phyloP scores from a whole-genome alignment of 2,113 vertebrate genomes.

The Asarcornis scutulata region DNA sequence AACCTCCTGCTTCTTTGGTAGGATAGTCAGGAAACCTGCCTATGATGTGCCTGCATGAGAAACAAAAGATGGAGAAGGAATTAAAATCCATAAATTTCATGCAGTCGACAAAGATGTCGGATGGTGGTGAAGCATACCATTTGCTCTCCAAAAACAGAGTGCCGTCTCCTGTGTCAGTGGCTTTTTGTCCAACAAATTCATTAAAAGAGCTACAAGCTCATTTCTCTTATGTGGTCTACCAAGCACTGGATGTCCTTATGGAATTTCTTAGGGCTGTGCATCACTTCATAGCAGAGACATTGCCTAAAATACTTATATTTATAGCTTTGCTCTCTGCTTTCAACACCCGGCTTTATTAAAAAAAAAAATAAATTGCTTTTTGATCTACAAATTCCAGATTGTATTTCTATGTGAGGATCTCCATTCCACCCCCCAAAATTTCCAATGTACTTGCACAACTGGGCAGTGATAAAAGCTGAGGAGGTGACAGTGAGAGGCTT shows the following conservation, averaged over 20 bases:
- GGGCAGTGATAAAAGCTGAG: background rate
- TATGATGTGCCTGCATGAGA: conserved; percentile 74
- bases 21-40: conserved; percentile 87
- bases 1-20: conserved; percentile 78
- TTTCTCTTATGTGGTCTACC: background rate
- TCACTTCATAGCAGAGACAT: background rate
- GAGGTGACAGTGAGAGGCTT: background rate
- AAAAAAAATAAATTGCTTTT: background rate
- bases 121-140: background rate
- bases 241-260: background rate
- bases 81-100: background rate
- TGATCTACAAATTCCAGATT: background rate
- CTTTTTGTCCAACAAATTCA: background rate
- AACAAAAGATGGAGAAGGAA: background rate
- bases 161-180: background rate
- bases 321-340: background rate
- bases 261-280: background rate
- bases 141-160: background rate
- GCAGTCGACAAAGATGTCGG: background rate
- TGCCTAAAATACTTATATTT: background rate
- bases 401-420: background rate
- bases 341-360: background rate
- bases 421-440: background rate
- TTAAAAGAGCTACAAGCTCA: background rate
- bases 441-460: background rate